Evolutionary conservation across 2,797 vertebrate species (phyloP).

Genomic region (Pelochelys cantorii): DNA sequence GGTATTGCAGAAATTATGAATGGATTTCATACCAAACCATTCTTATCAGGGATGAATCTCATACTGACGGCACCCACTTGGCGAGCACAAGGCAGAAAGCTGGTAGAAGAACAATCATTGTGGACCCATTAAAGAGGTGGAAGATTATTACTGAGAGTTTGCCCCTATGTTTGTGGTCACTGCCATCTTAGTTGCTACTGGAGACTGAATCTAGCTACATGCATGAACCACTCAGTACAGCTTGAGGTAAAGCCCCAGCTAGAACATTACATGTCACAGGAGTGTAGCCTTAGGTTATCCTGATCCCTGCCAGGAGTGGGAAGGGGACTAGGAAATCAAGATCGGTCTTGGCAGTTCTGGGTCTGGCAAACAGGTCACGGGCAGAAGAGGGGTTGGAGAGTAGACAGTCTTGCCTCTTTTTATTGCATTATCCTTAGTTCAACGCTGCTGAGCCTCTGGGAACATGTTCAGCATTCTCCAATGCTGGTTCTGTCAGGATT

Average conservation of each 20-base stretch:
- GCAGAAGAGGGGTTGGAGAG: neutral
- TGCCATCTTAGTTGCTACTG: neutral
- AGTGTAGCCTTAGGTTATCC: neutral
- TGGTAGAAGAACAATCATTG: neutral
- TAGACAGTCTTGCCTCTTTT: neutral
- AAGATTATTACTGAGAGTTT: neutral
- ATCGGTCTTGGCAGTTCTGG: fast-evolving
- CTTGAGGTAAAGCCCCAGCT: neutral
- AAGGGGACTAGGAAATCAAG: neutral
- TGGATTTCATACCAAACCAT: neutral
- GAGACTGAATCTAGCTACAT: neutral
- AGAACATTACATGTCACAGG: neutral
- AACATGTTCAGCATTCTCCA: neutral
- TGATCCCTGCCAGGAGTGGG: fast-evolving
- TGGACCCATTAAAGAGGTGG: neutral
- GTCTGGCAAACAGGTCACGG: neutral
- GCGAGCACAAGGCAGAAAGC: neutral
- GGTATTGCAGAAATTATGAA: neutral
- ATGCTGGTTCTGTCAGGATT: neutral
- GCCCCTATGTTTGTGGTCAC: neutral
- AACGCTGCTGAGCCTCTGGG: neutral
- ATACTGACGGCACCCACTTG: neutral
- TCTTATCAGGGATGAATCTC: neutral
- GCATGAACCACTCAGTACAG: neutral
- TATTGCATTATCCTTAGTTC: neutral